A percentile compares a stretch with the other conserved stretches of the same genome.
Evolutionary conservation across 1,140 invertebrate genomes (phyloP).

Genomic region (Himalopsyche phryganea): DNA sequence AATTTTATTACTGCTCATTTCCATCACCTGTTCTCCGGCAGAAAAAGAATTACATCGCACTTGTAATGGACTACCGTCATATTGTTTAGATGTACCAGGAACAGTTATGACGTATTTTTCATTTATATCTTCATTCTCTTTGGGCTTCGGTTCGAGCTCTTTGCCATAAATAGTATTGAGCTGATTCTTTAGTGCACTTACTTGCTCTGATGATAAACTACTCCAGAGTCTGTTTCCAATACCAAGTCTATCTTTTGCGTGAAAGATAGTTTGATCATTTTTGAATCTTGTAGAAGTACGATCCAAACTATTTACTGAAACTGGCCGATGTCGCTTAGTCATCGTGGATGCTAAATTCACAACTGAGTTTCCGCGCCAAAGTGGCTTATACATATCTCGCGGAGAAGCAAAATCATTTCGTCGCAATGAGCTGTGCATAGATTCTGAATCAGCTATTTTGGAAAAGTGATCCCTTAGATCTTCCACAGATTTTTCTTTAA

Average conservation of each 20-base stretch:
- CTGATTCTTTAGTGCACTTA: slow-evolving; percentile 75
- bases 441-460: slow-evolving; percentile 50
- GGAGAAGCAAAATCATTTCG: slow-evolving; percentile 50
- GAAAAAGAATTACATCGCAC: slow-evolving; percentile 67
- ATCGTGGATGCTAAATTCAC: slow-evolving; percentile 70
- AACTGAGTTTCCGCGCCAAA: slow-evolving; percentile 80
- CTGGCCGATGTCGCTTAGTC: slow-evolving; percentile 48
- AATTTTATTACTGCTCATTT: slow-evolving; percentile 38
- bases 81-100: slow-evolving; percentile 42
- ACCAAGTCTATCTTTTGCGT: slow-evolving; percentile 52
- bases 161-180: slow-evolving; percentile 78
- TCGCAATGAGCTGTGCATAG: slow-evolving; percentile 47
- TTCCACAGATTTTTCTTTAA: slow-evolving; percentile 83
- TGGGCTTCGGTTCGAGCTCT: slow-evolving; percentile 46
- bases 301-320: slow-evolving; percentile 7
- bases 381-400: slow-evolving; percentile 72
- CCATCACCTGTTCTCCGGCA: slow-evolving; percentile 35
- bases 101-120: slow-evolving; percentile 61
- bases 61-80: slow-evolving; percentile 53
- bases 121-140: slow-evolving; percentile 41
- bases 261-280: slow-evolving; percentile 20
- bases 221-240: slow-evolving; percentile 76
- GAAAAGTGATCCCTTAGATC: slow-evolving; percentile 74
- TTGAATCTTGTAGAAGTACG: slow-evolving; percentile 38
- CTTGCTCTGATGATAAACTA: slow-evolving; percentile 79